Evolutionary conservation across 1,140 invertebrate genomes (phyloP), one percentile per base, ranked within the genome.

Genomic region (Palaemon carinicauda): DNA sequence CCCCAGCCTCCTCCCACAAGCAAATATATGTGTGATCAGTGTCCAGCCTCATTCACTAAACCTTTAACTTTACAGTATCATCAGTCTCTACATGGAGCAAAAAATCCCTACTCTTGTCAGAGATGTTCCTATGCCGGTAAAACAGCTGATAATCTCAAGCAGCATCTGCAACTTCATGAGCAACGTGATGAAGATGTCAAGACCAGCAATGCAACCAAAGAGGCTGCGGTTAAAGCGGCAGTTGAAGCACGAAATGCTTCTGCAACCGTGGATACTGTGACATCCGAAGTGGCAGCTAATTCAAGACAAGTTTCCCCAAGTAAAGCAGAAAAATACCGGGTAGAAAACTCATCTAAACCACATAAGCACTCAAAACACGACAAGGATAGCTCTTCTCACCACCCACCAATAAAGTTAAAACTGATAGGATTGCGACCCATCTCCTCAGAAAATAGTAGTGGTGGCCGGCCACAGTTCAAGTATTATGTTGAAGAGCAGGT

Each of bases 71-170:
- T 96, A 75, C 94, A 94, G 80, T 95, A 95, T 90, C 96, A 97
- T 89, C 92, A 94, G 90, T 94, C 94, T 10, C 91, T 96, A 71
- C 95, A 96, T 84, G 94, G 94, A 0, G 93, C 94, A 1, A 93
- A 94, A 24, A 94, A 94, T 29, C 92, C 94, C 24, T 94, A 94
- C 90, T 95, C 95, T 87, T 98, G 96, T 90, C 93, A 94, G n/a
- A 94, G 95, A 87, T 98, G 97, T 91, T 95, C 95, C 90, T 98
- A 97, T 91, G 94, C 94, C 41, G 95, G 96, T 0, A 95, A 95
- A 90, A 96, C 95, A 12, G 93, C 94, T 21, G 95, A 95, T 24
- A 95, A 96, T 90, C 91, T 96, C n/a, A 93, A 94, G 0, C 95
- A 95, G 90, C 96, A 97, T 90, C 93, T 95, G 85, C 92, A 93